Evolutionary conservation across 2,113 vertebrate species (phyloP).

Genomic region (Condylura cristata): DNA sequence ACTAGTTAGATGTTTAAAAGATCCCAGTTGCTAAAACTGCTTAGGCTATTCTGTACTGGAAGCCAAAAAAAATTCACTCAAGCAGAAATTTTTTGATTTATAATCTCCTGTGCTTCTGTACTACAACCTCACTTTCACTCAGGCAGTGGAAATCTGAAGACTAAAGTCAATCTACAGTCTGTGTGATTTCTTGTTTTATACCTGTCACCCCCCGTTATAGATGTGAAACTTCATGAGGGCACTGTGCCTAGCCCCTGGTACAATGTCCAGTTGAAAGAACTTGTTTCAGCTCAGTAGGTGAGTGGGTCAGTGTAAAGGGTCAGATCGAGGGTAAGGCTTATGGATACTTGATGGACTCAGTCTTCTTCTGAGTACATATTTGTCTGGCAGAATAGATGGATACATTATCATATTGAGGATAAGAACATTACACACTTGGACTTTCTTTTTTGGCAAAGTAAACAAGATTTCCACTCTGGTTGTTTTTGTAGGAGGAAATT

Average conservation of each 20-base stretch:
- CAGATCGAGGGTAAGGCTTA: neutral
- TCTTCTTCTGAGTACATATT: neutral
- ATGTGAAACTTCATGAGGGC: neutral
- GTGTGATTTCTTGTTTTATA: neutral
- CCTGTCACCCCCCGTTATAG: neutral
- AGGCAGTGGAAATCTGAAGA: neutral
- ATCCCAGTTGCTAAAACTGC: neutral
- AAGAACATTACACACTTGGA: neutral
- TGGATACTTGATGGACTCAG: neutral
- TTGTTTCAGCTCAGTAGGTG: neutral
- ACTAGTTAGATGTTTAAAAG: neutral
- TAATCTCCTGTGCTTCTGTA: neutral
- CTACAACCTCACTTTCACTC: neutral
- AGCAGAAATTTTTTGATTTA: neutral
- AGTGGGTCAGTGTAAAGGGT: neutral
- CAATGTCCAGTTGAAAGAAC: neutral
- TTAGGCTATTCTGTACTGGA: neutral
- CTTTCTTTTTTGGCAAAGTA: constrained; percentile 43
- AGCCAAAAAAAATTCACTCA: neutral
- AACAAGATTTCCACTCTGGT: constrained; percentile 50
- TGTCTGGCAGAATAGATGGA: neutral
- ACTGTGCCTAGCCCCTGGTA: neutral
- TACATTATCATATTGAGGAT: neutral
- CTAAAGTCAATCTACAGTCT: neutral
- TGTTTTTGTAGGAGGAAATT: constrained; percentile 86